Percentiles rank a stretch among this genome's conserved stretches.
These are phyloP conservation scores for Podilymbus podiceps DNA, from an alignment of 2,113 vertebrate genomes.

Conservation along the genomic window DNA sequence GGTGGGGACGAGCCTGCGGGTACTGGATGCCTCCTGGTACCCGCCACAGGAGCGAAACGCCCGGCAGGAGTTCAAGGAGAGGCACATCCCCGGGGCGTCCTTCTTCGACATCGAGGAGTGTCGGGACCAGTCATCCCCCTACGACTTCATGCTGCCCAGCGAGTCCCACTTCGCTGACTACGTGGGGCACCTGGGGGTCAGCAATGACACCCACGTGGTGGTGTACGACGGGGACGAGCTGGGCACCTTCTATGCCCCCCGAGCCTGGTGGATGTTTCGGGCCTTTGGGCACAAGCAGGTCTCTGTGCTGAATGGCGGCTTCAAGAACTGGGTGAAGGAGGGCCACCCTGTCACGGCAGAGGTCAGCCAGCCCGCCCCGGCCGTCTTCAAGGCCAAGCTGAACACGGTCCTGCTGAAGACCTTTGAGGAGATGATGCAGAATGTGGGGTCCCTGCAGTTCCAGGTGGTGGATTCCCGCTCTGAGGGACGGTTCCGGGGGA, in stretches of 20 bases:
- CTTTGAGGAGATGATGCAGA: constrained; percentile 87
- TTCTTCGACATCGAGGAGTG: constrained; percentile 94
- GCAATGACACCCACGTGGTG: constrained; percentile 87
- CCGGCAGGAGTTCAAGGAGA: constrained; percentile 80
- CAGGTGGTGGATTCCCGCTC: constrained; percentile 90
- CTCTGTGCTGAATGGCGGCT: constrained; percentile 89
- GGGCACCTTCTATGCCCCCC: constrained; percentile 85
- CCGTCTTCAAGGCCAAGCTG: constrained; percentile 75
- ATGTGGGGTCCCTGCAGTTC: constrained; percentile 76
- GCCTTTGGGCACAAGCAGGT: constrained; percentile 87
- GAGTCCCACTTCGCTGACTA: constrained; percentile 80
- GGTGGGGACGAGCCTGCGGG: constrained; percentile 73
- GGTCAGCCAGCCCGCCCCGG: constrained; percentile 63
- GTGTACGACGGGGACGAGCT: constrained; percentile 90
- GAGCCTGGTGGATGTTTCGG: constrained; percentile 97
- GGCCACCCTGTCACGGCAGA: constrained; percentile 78
- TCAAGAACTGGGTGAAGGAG: constrained; percentile 87
- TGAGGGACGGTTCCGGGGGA: constrained; percentile 83
- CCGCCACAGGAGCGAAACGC: constrained; percentile 78
- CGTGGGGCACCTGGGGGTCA: constrained; percentile 83
- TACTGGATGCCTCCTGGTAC: constrained; percentile 93
- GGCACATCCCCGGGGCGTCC: constrained; percentile 86
- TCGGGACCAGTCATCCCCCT: constrained; percentile 76
- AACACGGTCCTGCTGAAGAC: constrained; percentile 82
- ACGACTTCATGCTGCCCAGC: constrained; percentile 88